Conservation (phyloP, 2,797 vertebrate genomes). For the Esox lucius region DNA sequence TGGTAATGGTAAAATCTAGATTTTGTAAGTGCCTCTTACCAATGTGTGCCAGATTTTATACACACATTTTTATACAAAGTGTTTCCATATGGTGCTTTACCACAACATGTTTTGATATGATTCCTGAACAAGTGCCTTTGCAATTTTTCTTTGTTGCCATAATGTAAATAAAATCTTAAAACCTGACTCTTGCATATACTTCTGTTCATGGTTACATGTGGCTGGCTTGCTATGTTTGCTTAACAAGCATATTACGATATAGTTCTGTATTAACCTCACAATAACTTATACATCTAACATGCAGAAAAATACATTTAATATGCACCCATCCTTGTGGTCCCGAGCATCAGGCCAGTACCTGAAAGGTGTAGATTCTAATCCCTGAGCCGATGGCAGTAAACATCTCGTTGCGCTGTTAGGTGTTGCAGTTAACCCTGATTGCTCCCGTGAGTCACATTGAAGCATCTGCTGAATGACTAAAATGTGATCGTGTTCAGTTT, state of each 20-base stretch:
- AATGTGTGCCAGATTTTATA: neutral
- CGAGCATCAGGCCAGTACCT: no score
- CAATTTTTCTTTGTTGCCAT: conserved; percentile 33
- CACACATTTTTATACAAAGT: conserved; percentile 28
- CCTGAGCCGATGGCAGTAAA: no score
- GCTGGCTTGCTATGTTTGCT: no score
- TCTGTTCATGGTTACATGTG: conserved; percentile 20
- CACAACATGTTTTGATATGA: conserved; percentile 14
- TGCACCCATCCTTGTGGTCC: no score
- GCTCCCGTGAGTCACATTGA: no score
- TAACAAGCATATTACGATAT: no score
- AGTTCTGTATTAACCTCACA: no score
- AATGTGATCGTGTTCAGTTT: conserved; percentile 52
- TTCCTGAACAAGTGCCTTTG: conserved; percentile 39
- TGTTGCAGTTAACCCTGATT: no score
- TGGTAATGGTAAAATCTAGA: conserved; percentile 2
- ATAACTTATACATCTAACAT: no score
- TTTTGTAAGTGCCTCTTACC: conserved; percentile 4
- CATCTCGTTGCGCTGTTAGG: no score
- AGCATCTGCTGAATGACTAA: neutral
- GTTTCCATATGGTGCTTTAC: conserved; percentile 25
- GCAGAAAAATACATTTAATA: no score
- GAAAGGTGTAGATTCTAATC: no score
- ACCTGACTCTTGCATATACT: neutral
- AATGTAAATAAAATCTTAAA: conserved; percentile 63